Conservation (phyloP, 37 sponge, comb jelly and placozoan species). For the Aplysina aerophoba region DNA sequence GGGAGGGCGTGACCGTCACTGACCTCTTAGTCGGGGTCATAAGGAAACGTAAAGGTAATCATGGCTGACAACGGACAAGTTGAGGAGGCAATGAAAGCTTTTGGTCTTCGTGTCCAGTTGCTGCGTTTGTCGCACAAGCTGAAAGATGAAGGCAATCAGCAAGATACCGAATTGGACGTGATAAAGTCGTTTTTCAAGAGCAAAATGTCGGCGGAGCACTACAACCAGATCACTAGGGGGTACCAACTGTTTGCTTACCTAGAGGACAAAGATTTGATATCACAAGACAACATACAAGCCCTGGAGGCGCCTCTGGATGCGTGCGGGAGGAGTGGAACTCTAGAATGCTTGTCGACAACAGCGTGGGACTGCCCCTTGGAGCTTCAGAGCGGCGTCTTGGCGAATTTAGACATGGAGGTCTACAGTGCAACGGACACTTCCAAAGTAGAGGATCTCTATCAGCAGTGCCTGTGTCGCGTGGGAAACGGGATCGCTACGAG, state of each 20-base stretch:
- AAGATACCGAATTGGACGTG: background rate
- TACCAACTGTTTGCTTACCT: constrained; percentile 8
- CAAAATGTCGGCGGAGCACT: background rate
- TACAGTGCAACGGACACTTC: too few relatives aligned
- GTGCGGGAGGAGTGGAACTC: too few relatives aligned
- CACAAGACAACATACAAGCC: background rate
- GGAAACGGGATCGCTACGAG: background rate
- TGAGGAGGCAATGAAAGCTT: background rate
- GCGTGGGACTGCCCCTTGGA: too few relatives aligned
- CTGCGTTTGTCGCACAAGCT: background rate
- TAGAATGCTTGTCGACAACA: too few relatives aligned
- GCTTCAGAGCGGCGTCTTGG: too few relatives aligned
- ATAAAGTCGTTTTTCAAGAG: background rate
- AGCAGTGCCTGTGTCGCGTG: background rate
- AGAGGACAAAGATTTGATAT: background rate
- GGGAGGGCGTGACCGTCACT: too few relatives aligned
- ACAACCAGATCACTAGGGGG: background rate
- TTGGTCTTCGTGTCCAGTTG: background rate
- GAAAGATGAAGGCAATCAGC: background rate
- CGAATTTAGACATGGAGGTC: too few relatives aligned
- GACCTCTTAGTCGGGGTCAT: too few relatives aligned
- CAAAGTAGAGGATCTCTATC: background rate
- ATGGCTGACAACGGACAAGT: too few relatives aligned
- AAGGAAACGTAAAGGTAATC: too few relatives aligned
- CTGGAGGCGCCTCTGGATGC: too few relatives aligned